Conservation (phyloP, 2,113 vertebrate genomes). For the Edolisoma coerulescens region DNA sequence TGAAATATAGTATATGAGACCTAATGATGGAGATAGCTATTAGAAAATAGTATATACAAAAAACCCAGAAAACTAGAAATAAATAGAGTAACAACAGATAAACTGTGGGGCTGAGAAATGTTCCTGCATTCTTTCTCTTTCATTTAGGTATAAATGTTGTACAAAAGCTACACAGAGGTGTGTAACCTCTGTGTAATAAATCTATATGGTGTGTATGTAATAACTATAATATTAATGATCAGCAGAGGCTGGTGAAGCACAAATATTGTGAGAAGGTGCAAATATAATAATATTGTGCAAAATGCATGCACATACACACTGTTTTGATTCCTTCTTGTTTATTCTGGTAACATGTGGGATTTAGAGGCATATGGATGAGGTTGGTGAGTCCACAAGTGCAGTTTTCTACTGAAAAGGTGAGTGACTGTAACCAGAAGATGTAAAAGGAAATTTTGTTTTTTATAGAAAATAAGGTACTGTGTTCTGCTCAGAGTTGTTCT, state of each 20-base stretch:
- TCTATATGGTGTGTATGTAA: not conserved
- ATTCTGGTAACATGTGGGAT: not conserved
- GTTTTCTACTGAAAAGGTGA: not conserved
- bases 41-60: not conserved
- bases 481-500: not conserved
- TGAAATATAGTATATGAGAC: not conserved
- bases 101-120: fast-evolving
- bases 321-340: not conserved
- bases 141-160: not conserved
- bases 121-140: not conserved
- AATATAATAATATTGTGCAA: not conserved
- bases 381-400: not conserved
- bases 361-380: not conserved
- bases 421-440: not conserved
- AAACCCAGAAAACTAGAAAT: not conserved
- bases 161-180: not conserved
- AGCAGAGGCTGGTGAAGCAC: not conserved
- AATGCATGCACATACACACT: not conserved
- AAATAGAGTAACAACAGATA: not conserved
- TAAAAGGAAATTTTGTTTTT: not conserved
- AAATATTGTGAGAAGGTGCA: not conserved
- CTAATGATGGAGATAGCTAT: not conserved
- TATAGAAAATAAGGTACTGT: not conserved
- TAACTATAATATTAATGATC: not conserved
- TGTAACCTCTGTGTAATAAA: not conserved